These are phyloP conservation scores for Metallyticus violacea DNA, from an alignment of 2,888 invertebrate genomes.

Conservation along the genomic window DNA sequence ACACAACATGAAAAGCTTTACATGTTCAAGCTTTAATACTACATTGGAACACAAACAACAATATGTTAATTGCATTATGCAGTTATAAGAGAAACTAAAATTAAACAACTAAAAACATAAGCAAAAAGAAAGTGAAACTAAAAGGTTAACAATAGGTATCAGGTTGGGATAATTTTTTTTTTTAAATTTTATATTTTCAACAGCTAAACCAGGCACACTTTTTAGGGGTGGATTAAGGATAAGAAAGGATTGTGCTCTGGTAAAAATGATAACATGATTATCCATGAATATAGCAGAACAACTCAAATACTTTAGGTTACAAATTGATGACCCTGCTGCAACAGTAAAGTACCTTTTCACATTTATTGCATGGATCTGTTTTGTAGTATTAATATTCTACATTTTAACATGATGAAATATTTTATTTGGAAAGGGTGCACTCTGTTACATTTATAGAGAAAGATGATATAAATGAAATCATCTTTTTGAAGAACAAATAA, in stretches of 20 bases:
- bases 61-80: background rate
- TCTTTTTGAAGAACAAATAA: background rate
- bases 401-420: background rate
- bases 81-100: background rate
- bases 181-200: background rate
- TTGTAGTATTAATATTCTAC: background rate
- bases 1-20: background rate
- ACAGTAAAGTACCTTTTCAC: background rate
- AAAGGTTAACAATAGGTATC: background rate
- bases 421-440: background rate
- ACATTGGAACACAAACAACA: background rate
- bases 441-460: background rate
- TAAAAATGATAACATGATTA: background rate
- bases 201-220: slow-evolving; percentile 9
- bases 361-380: background rate
- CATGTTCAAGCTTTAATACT: background rate
- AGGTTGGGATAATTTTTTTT: background rate
- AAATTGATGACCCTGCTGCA: background rate
- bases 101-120: background rate
- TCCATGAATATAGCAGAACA: background rate
- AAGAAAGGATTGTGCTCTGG: slow-evolving; percentile 9
- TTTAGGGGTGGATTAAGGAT: background rate
- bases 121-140: background rate
- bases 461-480: background rate
- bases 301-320: background rate